Evolutionary conservation across 1,140 invertebrate genomes (phyloP).

Genomic region (Steinernema khuongi): DNA sequence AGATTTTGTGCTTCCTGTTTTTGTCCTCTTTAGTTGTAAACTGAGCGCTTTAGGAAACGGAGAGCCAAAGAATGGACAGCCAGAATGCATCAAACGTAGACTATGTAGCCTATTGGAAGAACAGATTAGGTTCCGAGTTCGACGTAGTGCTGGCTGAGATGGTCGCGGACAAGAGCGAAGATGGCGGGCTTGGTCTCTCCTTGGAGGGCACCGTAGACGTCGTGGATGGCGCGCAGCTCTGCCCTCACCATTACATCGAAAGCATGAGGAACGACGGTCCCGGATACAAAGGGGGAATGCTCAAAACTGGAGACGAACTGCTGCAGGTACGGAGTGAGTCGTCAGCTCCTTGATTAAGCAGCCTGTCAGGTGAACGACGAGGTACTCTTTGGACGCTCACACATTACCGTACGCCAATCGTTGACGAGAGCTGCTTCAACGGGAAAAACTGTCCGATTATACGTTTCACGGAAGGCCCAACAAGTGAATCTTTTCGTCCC

Average conservation of each 20-base stretch:
- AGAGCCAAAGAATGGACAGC: constrained; percentile 47
- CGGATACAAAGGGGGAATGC: constrained; percentile 75
- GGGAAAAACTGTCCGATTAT: constrained; percentile 36
- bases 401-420: constrained; percentile 52
- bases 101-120: constrained; percentile 47
- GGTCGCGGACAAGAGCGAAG: constrained; percentile 59
- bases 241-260: constrained; percentile 83
- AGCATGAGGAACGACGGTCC: constrained; percentile 87
- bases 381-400: constrained; percentile 73
- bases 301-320: constrained; percentile 82
- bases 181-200: constrained; percentile 85
- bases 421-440: constrained; percentile 38
- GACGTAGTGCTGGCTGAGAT: constrained; percentile 51
- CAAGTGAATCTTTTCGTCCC: constrained; percentile 51
- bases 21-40: too few relatives aligned
- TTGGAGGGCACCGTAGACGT: constrained; percentile 92
- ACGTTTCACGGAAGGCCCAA: constrained; percentile 44
- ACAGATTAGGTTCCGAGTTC: constrained; percentile 44
- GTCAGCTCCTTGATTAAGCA: neutral
- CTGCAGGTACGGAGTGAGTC: constrained; percentile 66
- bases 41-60: constrained; percentile 45
- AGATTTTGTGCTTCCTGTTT: too few relatives aligned
- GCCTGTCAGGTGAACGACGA: constrained; percentile 80
- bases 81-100: constrained; percentile 42
- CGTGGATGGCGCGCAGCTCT: constrained; percentile 69